Percentiles rank a stretch among this genome's conserved stretches.
Evolutionary conservation across 2,113 vertebrate genomes (phyloP).

Genomic region (Menura novaehollandiae): DNA sequence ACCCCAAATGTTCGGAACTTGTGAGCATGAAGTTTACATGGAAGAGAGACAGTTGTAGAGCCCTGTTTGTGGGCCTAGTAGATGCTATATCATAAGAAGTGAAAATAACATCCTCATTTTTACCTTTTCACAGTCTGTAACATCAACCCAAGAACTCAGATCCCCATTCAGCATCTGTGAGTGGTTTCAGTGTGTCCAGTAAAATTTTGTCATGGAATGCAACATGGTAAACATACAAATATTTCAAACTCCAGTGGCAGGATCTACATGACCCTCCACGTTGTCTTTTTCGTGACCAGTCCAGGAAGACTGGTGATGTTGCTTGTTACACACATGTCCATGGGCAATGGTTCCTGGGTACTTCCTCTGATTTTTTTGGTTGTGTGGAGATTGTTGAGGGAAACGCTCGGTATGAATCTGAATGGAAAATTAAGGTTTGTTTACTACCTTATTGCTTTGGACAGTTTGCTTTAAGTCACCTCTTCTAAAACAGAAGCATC

Average conservation of each 20-base stretch:
- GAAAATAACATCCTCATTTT: neutral
- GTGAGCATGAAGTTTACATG: neutral
- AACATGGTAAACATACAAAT: neutral
- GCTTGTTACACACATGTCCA: rapidly evolving
- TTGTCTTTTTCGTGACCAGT: neutral
- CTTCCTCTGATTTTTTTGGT: neutral
- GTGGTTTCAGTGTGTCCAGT: neutral
- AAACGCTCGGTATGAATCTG: neutral
- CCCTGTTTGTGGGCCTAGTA: neutral
- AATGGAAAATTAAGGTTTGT: neutral
- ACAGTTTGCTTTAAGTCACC: neutral
- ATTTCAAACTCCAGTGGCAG: neutral
- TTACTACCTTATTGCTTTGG: neutral
- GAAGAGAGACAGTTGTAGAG: neutral
- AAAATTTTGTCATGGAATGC: neutral
- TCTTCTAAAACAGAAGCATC: neutral
- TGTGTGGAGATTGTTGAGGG: neutral
- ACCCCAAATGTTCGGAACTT: neutral
- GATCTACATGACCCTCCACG: neutral
- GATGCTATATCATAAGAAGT: neutral
- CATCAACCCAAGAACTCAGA: neutral
- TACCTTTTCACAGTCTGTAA: neutral
- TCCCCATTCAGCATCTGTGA: neutral
- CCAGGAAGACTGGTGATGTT: neutral
- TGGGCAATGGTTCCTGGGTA: rapidly evolving